Evolutionary conservation across 2,888 invertebrate species (phyloP).

Genomic region (Sphaerophoria rueppellii): DNA sequence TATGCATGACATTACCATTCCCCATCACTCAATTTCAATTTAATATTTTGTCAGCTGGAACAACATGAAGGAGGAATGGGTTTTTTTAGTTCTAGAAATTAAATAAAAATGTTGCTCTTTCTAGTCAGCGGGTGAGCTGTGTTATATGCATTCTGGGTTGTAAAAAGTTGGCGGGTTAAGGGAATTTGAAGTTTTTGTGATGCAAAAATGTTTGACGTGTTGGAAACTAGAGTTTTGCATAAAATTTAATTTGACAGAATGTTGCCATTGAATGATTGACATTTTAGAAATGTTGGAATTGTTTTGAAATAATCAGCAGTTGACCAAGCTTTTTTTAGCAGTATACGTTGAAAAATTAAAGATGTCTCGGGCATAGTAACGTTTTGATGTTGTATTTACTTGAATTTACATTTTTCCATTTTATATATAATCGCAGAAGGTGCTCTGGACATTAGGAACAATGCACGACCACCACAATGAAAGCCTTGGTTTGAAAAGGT

Average conservation of each 20-base stretch:
- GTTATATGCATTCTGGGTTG: background rate
- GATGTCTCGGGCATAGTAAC: no score
- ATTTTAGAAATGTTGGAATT: background rate
- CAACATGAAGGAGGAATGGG: slow-evolving; percentile 33
- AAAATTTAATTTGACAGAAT: background rate
- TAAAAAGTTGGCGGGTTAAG: background rate
- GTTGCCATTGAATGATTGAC: background rate
- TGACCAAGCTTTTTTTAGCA: no score
- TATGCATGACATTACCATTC: slow-evolving; percentile 50
- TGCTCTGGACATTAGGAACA: no score
- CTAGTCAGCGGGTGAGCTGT: background rate
- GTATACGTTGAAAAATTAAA: no score
- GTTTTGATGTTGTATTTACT: no score
- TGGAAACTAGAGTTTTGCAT: slow-evolving; percentile 5
- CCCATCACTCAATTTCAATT: slow-evolving; percentile 46
- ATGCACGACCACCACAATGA: no score
- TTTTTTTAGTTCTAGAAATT: slow-evolving; percentile 21
- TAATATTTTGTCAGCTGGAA: slow-evolving; percentile 54
- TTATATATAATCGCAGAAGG: no score
- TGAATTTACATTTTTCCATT: no score
- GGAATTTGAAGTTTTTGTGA: slow-evolving; percentile 20
- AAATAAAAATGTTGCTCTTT: slow-evolving; percentile 37
- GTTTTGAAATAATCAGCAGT: background rate
- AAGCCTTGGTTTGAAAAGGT: no score
- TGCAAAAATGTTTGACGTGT: background rate